Conservation (phyloP, 1,140 invertebrate species). For the Streblospio benedicti region DNA sequence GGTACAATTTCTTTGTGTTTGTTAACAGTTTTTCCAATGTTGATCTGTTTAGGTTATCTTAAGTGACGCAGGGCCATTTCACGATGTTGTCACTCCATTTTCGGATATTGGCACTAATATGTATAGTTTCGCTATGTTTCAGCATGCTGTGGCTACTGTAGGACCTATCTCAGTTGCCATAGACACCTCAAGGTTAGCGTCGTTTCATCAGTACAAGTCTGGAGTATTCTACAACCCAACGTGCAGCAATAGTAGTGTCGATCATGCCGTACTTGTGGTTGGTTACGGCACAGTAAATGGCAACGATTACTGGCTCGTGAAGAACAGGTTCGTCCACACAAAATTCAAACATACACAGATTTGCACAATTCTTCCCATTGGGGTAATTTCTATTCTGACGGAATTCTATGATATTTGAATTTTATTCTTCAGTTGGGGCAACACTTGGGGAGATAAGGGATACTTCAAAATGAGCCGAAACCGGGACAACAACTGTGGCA, state of each 20-base stretch:
- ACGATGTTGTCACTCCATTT: too few relatives aligned
- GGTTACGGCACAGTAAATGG: constrained; percentile 4
- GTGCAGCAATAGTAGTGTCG: background rate
- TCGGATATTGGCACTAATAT: too few relatives aligned
- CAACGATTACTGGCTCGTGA: constrained; percentile 1
- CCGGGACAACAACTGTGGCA: constrained; percentile 42
- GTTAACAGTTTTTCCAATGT: too few relatives aligned
- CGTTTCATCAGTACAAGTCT: background rate
- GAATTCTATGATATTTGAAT: too few relatives aligned
- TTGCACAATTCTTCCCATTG: too few relatives aligned
- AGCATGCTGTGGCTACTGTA: constrained; percentile 63
- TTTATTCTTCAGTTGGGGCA: constrained; percentile 3
- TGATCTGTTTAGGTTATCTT: too few relatives aligned
- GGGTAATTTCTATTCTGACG: too few relatives aligned
- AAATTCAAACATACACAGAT: too few relatives aligned
- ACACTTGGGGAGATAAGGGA: constrained; percentile 34
- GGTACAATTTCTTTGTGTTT: too few relatives aligned
- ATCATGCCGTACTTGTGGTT: constrained; percentile 3
- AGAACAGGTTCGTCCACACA: too few relatives aligned
- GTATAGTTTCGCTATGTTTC: too few relatives aligned
- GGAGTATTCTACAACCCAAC: background rate
- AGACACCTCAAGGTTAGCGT: constrained; percentile 54
- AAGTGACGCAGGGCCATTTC: too few relatives aligned
- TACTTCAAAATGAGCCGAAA: constrained; percentile 53
- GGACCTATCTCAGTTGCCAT: constrained; percentile 78